Conservation (phyloP, 2,797 vertebrate genomes). For the Phyllotis vaccarum region DNA sequence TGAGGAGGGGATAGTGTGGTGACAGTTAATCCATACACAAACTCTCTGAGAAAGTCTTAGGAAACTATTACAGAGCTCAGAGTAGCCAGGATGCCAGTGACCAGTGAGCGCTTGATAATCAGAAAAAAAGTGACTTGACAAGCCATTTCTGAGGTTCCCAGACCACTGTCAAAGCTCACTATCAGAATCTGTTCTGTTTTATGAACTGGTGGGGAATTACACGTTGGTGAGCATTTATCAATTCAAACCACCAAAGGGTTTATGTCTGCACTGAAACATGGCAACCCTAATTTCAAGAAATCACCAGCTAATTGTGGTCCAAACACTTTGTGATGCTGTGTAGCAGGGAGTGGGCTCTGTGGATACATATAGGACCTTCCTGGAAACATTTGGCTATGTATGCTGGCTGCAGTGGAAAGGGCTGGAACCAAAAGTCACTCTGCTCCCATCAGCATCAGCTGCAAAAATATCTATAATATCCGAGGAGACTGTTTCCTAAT, state of each 20-base stretch:
- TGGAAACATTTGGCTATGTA: neutral
- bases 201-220: conserved; percentile 16
- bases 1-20: fast-evolving
- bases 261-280: neutral
- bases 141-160: neutral
- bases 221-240: neutral
- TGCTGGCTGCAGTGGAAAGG: fast-evolving
- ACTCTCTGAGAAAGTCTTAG: neutral
- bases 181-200: neutral
- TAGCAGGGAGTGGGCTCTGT: fast-evolving
- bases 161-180: neutral
- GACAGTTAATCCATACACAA: neutral
- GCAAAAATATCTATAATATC: neutral
- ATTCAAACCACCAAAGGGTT: neutral
- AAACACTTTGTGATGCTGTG: fast-evolving
- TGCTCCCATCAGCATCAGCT: neutral
- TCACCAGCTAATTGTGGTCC: fast-evolving
- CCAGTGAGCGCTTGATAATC: neutral
- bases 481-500: neutral
- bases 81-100: neutral
- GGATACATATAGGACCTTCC: fast-evolving
- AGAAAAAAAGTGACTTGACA: fast-evolving
- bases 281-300: neutral
- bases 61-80: neutral
- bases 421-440: neutral